These are phyloP conservation scores for Cheilosia pagana DNA, from an alignment of 2,888 invertebrate genomes.

Conservation along the genomic window DNA sequence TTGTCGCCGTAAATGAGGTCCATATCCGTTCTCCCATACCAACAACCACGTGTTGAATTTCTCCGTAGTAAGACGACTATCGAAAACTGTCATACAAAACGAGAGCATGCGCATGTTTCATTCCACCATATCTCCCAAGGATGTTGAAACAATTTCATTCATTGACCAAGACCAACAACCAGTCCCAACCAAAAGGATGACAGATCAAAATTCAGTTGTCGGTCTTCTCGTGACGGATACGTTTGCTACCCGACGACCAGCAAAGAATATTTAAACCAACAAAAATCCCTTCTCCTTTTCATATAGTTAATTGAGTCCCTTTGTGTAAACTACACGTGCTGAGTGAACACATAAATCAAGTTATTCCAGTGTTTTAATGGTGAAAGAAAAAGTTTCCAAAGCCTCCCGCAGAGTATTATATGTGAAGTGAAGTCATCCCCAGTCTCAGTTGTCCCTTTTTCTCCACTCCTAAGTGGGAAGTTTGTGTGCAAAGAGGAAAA, in stretches of 20 bases:
- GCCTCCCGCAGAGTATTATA: neutral
- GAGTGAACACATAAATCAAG: neutral
- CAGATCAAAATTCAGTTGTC: conserved; percentile 47
- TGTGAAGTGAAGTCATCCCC: conserved; percentile 6
- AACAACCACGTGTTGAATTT: conserved; percentile 53
- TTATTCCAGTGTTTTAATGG: neutral
- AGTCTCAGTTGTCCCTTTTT: conserved; percentile 17
- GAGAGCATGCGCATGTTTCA: conserved; percentile 55
- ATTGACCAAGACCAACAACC: conserved; percentile 26
- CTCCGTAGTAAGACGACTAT: neutral
- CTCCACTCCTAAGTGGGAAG: conserved; percentile 27
- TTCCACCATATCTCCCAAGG: conserved; percentile 6
- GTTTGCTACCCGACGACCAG: conserved; percentile 40
- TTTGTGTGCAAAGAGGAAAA: conserved; percentile 20
- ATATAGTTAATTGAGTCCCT: conserved; percentile 2
- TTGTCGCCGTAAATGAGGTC: neutral
- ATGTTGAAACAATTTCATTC: conserved; percentile 52
- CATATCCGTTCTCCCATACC: too few relatives aligned
- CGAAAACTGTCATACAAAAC: conserved; percentile 53
- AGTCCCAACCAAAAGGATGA: neutral
- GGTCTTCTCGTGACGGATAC: conserved; percentile 52
- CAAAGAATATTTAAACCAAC: neutral
- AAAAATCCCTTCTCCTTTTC: neutral
- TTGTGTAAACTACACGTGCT: conserved; percentile 3
- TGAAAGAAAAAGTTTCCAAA: neutral